Conservation (phyloP, 2,888 invertebrate genomes). For the Ditylenchus weischeri region DNA sequence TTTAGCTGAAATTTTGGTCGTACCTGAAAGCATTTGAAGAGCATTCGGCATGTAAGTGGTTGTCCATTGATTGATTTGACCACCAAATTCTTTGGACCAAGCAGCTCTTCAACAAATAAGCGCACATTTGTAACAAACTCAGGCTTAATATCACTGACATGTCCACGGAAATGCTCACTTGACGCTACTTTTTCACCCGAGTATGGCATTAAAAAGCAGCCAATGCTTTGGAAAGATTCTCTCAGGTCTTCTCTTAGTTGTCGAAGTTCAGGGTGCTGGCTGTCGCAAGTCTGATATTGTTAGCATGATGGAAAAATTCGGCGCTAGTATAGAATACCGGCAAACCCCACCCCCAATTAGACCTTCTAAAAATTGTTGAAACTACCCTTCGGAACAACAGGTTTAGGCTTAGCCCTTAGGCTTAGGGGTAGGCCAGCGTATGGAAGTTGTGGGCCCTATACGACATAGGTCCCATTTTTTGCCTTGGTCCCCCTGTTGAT, state of each 20-base stretch:
- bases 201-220: slow-evolving; percentile 18
- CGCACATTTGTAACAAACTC: slow-evolving; percentile 15
- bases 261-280: slow-evolving; percentile 16
- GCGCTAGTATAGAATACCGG: too few species aligned
- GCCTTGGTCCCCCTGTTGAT: too few species aligned
- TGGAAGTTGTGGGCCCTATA: too few species aligned
- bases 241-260: slow-evolving; percentile 16
- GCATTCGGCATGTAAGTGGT: slow-evolving; percentile 15
- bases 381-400: too few species aligned
- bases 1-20: background rate
- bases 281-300: background rate
- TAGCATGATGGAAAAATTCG: background rate
- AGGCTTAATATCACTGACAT: slow-evolving; percentile 12
- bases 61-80: slow-evolving; percentile 16
- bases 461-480: too few species aligned
- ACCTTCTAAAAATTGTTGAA: too few species aligned
- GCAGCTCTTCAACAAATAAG: slow-evolving; percentile 13
- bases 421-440: too few species aligned
- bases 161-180: slow-evolving; percentile 15
- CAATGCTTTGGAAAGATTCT: slow-evolving; percentile 18
- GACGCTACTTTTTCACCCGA: slow-evolving; percentile 17
- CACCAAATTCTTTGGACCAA: slow-evolving; percentile 12
- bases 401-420: too few species aligned
- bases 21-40: slow-evolving; percentile 17
- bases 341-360: too few species aligned